Base-by-base conservation (phyloP, 2,797 vertebrate species). In the Takifugu ocellatus region DNA sequence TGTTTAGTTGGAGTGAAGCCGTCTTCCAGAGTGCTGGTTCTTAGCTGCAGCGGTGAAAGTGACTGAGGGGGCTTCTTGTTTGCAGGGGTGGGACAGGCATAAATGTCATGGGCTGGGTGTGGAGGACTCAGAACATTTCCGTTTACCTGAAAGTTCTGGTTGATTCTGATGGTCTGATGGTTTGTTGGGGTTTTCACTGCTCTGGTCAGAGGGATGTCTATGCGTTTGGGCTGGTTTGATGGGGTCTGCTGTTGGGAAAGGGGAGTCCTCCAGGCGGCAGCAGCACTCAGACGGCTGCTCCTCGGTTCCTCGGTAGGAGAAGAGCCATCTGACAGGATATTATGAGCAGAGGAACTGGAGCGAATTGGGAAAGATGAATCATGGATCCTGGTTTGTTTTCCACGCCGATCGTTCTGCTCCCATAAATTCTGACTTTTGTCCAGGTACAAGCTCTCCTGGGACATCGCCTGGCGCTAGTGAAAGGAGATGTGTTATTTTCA, bases 181-280 rank as follows among this genome's bases (percentile, higher is more conserved):
- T 44, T 77, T 70, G 90, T 61, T 75, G 86, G 83, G 67, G 76
- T 14, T 84, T 62, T 12, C 72, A 70, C 55, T 56, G 89, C 60
- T 85, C 87, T 69, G 80, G 61, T 49, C 59, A 88, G 25, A 2
- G 89, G 89, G 61, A 91, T 84, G 73, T 91, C 87, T 0, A 91
- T 88, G 29, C 88, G 87, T 25, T 81, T 72, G 0, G 89, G 89
- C 72, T 88, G 89, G 25, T 58, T 31, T 1, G 79, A 81, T 0
- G 83, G 80, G 8, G 88, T 66, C 0, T 88, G 71, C 17, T 88
- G 88, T 54, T 87, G 87, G 0, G 79, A 33, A 6, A 92, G 83
- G 0, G 95, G 93, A 3, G 92, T 92, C 74, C 92, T 95, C 95
- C 94, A 98, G 1, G 92, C 84, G 3, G 91, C 91, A 2, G 93